phyloP scores from a whole-genome alignment of 2,113 vertebrate species.

The Pterocles gutturalis region DNA sequence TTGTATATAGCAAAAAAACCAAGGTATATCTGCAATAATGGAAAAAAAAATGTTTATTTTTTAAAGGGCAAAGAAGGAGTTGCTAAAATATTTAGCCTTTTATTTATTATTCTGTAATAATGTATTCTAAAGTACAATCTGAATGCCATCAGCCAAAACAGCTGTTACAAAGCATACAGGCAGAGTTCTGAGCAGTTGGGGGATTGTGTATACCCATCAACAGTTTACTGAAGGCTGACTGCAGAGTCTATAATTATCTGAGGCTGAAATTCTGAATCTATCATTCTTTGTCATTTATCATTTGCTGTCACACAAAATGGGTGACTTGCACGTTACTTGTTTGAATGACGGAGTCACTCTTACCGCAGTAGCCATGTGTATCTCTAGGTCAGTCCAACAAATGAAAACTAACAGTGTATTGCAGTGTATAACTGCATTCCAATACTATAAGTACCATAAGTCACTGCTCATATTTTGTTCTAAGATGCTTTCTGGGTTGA shows the following conservation, averaged over 20 bases:
- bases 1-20: not conserved
- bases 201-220: not conserved
- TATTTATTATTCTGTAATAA: constrained; percentile 19
- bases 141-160: constrained; percentile 8
- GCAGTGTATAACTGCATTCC: not conserved
- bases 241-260: not conserved
- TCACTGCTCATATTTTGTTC: not conserved
- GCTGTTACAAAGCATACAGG: not conserved
- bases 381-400: not conserved
- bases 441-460: not conserved
- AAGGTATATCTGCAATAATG: not conserved
- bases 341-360: not conserved
- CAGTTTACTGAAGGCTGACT: not conserved
- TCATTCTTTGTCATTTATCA: not conserved
- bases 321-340: not conserved
- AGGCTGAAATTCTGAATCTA: not conserved
- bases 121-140: constrained; percentile 11
- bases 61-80: not conserved
- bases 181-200: not conserved
- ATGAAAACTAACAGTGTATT: not conserved
- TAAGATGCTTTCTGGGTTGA: not conserved
- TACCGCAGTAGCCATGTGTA: not conserved
- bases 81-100: not conserved
- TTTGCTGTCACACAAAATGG: not conserved
- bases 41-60: not conserved